A percentile compares a stretch with the other conserved stretches of the same genome.
phyloP scores from a whole-genome alignment of 2,888 invertebrate species.

The Cheilosia variabilis region DNA sequence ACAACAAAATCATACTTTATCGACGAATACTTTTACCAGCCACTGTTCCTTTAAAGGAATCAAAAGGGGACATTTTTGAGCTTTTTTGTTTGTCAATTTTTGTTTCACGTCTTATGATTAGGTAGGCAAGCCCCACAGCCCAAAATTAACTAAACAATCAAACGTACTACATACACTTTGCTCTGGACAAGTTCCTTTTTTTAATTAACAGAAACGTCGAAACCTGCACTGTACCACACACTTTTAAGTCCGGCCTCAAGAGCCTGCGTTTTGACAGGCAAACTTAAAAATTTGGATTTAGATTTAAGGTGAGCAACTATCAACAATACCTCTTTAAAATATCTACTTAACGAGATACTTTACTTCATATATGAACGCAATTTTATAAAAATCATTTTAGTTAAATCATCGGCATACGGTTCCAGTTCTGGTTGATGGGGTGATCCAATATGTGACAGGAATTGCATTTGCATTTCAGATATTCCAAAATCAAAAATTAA shows the following conservation, averaged over 20 bases:
- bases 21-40: too few relatives aligned
- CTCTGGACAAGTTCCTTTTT: not conserved
- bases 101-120: too few relatives aligned
- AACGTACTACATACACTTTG: too few relatives aligned
- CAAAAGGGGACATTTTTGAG: too few relatives aligned
- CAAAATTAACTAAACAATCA: too few relatives aligned
- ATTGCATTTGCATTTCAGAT: slow-evolving; percentile 69
- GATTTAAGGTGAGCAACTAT: slow-evolving; percentile 77
- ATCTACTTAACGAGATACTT: not conserved
- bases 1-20: too few relatives aligned
- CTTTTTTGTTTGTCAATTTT: too few relatives aligned
- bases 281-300: slow-evolving; percentile 80
- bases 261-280: slow-evolving; percentile 81
- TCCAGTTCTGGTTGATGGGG: slow-evolving; percentile 85
- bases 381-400: slow-evolving; percentile 78
- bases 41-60: too few relatives aligned
- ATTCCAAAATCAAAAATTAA: slow-evolving; percentile 78
- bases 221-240: slow-evolving; percentile 80
- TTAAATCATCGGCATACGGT: slow-evolving; percentile 85
- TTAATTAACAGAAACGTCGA: slow-evolving; percentile 22
- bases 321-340: not conserved
- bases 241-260: slow-evolving; percentile 82
- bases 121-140: too few relatives aligned
- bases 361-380: too few relatives aligned
- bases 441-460: slow-evolving; percentile 83